Conservation (phyloP, 2,113 vertebrate genomes). For the Lophura nycthemera region DNA sequence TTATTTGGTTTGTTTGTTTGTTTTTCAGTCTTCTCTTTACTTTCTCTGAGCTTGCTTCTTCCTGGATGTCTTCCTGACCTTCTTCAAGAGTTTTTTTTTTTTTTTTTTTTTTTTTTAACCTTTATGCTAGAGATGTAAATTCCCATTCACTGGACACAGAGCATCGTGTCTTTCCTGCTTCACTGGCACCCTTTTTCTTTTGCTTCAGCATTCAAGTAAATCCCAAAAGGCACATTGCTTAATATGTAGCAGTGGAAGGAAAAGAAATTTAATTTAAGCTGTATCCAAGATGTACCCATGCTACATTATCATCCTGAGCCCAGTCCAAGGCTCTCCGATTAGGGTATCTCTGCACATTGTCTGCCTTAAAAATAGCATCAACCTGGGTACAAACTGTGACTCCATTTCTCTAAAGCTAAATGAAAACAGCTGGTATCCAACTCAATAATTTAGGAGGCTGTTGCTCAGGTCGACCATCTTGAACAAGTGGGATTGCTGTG, state of each 20-base stretch:
- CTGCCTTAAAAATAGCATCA: conserved; percentile 2
- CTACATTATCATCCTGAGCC: background rate
- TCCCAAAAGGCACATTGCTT: background rate
- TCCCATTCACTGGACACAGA: background rate
- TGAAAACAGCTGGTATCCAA: background rate
- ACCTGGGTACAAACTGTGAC: background rate
- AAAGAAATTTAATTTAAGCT: background rate
- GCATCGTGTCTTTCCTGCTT: background rate
- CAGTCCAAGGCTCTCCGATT: background rate
- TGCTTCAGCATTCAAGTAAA: background rate
- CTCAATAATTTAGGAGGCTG: background rate
- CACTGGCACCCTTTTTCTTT: background rate
- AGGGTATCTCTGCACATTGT: background rate
- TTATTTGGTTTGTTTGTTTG: too few species aligned
- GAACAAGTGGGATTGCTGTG: background rate
- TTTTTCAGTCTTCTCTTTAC: background rate
- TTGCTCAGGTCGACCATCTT: conserved; percentile 12
- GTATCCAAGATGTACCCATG: background rate
- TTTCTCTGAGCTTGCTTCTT: background rate
- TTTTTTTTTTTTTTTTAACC: too few species aligned
- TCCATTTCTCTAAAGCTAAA: background rate
- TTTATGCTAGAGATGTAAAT: background rate
- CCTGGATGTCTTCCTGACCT: background rate
- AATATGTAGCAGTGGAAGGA: background rate
- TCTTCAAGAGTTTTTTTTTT: background rate